Percentiles rank a stretch among this genome's conserved stretches.
These are phyloP conservation scores for Platysteira castanea DNA, from an alignment of 2,113 vertebrate species.

Conservation along the genomic window DNA sequence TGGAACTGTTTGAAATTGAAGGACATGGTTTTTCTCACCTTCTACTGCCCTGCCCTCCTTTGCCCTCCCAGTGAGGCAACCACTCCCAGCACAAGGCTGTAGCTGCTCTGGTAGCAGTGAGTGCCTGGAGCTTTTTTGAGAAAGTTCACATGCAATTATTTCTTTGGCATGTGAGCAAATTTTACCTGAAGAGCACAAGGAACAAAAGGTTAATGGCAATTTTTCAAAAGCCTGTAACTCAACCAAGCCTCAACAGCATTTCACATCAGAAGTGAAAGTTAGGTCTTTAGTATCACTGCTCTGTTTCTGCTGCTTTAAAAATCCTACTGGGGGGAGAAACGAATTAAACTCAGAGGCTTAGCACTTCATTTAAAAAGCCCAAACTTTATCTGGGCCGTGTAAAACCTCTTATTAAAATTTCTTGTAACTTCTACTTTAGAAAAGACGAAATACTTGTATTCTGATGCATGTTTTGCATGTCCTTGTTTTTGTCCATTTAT, in stretches of 20 bases:
- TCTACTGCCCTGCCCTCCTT: not conserved
- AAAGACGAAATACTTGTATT: not conserved
- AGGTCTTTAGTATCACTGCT: not conserved
- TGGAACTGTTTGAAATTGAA: not conserved
- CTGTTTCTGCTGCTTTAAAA: not conserved
- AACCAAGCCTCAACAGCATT: not conserved
- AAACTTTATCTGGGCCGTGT: not conserved
- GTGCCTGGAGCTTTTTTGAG: not conserved
- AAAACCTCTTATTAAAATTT: not conserved
- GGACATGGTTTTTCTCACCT: not conserved
- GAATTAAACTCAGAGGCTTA: not conserved
- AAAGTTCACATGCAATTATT: not conserved
- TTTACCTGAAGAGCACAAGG: not conserved
- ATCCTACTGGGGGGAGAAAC: not conserved
- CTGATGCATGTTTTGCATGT: not conserved
- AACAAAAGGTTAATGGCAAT: conserved; percentile 29
- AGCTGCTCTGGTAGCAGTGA: not conserved
- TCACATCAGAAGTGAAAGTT: not conserved
- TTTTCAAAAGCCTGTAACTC: not conserved
- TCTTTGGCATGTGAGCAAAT: not conserved
- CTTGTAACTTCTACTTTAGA: not conserved
- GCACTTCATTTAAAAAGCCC: not conserved
- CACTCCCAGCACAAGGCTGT: not conserved
- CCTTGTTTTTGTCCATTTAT: not conserved
- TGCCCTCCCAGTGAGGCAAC: not conserved